A percentile compares a stretch with the other conserved stretches of the same genome.
phyloP scores from a whole-genome alignment of 1,140 invertebrate genomes.

The Pseudachorutes palmiensis region DNA sequence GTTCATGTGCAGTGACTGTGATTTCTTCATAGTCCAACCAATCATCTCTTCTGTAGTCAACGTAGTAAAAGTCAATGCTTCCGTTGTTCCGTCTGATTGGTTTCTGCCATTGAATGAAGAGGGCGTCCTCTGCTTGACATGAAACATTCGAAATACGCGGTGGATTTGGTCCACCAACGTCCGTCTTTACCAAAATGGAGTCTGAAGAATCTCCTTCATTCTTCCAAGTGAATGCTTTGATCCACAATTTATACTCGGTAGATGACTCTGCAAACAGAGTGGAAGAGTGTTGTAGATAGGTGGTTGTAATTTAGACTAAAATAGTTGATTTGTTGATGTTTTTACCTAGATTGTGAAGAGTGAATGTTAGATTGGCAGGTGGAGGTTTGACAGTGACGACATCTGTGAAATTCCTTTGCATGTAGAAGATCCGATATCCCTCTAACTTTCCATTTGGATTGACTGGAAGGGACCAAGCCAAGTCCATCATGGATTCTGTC shows the following conservation, averaged over 20 bases:
- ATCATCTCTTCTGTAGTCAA: conserved; percentile 57
- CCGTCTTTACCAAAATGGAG: conserved; percentile 62
- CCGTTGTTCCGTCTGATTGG: conserved; percentile 62
- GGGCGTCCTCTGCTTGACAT: conserved; percentile 64
- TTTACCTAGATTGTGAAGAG: conserved; percentile 53
- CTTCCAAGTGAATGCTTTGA: conserved; percentile 65
- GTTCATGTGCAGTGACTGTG: conserved; percentile 51
- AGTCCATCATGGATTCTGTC: conserved; percentile 62
- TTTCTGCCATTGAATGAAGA: conserved; percentile 71
- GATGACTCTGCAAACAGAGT: conserved; percentile 55
- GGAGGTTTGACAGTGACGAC: conserved; percentile 51
- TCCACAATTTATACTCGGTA: conserved; percentile 75
- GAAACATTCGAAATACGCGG: conserved; percentile 72
- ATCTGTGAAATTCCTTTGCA: conserved; percentile 58
- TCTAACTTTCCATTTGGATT: conserved; percentile 59
- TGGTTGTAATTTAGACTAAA: too few relatives aligned
- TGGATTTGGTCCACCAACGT: conserved; percentile 68
- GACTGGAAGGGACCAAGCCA: conserved; percentile 68
- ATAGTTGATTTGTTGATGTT: too few relatives aligned
- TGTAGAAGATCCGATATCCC: conserved; percentile 63
- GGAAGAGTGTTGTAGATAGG: too few relatives aligned
- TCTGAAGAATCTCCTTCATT: conserved; percentile 66
- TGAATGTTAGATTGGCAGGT: conserved; percentile 41
- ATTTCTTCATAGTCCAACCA: conserved; percentile 55
- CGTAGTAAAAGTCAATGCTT: conserved; percentile 65